These are phyloP conservation scores for Chiridota heheva DNA, from an alignment of 35 echinoderm and acorn worm species.

Conservation along the genomic window DNA sequence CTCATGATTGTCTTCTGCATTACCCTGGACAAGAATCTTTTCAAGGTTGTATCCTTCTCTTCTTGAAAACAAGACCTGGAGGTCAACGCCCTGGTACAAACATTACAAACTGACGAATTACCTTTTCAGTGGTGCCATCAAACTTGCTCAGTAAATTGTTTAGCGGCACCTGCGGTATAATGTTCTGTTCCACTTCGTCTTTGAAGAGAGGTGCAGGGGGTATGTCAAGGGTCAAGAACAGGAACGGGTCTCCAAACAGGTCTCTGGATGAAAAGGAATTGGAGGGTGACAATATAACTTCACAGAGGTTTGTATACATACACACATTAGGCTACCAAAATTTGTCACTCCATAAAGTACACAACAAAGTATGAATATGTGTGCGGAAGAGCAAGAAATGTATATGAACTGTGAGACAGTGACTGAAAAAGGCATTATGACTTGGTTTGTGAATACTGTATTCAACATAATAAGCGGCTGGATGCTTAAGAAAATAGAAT, in stretches of 20 bases:
- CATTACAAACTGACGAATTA: no score
- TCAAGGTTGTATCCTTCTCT: no score
- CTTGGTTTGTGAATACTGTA: no score
- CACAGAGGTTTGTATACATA: background rate
- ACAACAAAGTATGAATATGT: background rate
- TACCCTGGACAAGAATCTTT: no score
- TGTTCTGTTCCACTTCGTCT: constrained; percentile 97
- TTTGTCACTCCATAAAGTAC: background rate
- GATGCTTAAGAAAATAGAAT: no score
- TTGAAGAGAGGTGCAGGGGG: constrained; percentile 93
- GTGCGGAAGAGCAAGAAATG: background rate
- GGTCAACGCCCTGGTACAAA: no score
- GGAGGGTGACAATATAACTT: background rate
- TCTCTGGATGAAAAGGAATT: constrained; percentile 60
- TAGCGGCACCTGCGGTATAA: constrained; percentile 90
- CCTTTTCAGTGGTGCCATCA: constrained; percentile 96
- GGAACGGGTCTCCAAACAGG: constrained; percentile 65
- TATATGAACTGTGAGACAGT: no score
- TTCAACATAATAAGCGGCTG: no score
- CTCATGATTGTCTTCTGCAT: no score
- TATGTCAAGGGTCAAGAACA: constrained; percentile 90
- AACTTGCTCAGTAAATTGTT: constrained; percentile 80
- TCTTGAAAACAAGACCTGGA: no score
- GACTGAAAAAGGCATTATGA: no score
- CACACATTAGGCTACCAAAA: background rate